These are phyloP conservation scores for Suncus etruscus DNA, from an alignment of 2,113 vertebrate genomes.

Conservation along the genomic window DNA sequence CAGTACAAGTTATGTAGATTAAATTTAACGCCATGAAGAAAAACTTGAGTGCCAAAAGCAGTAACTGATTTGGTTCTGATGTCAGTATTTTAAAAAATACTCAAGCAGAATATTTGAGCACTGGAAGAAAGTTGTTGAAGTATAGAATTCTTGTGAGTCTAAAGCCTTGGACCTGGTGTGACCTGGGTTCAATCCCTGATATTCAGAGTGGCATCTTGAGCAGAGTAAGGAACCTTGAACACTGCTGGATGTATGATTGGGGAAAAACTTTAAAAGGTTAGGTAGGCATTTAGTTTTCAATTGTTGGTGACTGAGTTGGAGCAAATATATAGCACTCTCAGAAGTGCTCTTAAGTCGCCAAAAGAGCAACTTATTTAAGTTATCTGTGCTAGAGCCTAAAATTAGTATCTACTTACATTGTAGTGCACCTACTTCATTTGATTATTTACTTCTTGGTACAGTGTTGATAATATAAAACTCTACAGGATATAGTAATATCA, in stretches of 20 bases:
- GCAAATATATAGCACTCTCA: not conserved
- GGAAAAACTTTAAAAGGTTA: too few species aligned
- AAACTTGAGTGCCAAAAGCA: not conserved
- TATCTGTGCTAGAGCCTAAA: not conserved
- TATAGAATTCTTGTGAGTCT: not conserved
- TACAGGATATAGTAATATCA: not conserved
- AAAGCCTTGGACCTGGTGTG: too few species aligned
- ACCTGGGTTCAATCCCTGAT: too few species aligned
- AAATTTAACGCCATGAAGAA: not conserved
- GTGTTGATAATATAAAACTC: not conserved
- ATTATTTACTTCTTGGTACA: not conserved
- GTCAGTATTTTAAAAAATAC: not conserved
- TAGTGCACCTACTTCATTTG: not conserved
- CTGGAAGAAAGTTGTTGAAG: not conserved
- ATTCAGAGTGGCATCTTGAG: too few species aligned
- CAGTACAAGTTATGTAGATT: not conserved
- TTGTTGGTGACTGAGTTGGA: not conserved
- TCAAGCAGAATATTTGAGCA: slow-evolving; percentile 24
- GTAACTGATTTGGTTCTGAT: slow-evolving; percentile 17
- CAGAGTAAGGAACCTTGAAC: too few species aligned
- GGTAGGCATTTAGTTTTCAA: slow-evolving; percentile 15
- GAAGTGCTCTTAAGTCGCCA: too few species aligned
- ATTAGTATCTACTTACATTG: not conserved
- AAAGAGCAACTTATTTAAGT: not conserved
- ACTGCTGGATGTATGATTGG: too few species aligned